Base-by-base conservation (phyloP, 2,888 invertebrate species). In the Pollenia angustigena region DNA sequence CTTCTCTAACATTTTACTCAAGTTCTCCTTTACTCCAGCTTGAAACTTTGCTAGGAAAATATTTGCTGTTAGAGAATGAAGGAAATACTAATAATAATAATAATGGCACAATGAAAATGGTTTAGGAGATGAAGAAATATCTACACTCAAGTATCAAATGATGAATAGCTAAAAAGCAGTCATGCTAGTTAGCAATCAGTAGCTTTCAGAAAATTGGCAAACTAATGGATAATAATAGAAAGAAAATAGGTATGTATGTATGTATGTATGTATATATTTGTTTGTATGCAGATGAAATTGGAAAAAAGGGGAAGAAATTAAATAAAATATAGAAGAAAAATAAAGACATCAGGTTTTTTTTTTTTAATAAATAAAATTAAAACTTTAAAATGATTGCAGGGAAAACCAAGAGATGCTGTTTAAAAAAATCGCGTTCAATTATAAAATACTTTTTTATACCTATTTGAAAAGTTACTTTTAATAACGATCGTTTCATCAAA, bases 121-220 rank as follows among this genome's bases (percentile, higher is more conserved):
- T 58, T 32, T 64, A 62, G 60, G 40, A 72, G 48, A 11, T 76
- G 54, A 11, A 44, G 44, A 44, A 84, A 78, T 60, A 74, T 79
- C 82, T 69, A 68, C 81, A 74, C 80, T 88, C 72, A 82, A 75
- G 83, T 87, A 83, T 87, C 87, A 87, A 81, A 87, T 87, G 87
- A 87, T 87, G 88, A 86, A 81, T 79, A 84, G 83, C 83, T 88
- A 84, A 81, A 81, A 80, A 85, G 64, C 84, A 82, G 87, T 81
- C 85, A 81, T 81, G 89, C 87, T 89, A 89, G 88, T 89, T 89
- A 88, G 89, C 89, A 89, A 89, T 89, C 87, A 88, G 88, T 87
- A 88, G 87, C 88, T 88, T 83, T 84, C 58, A 81, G n/a, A 87
- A 89, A 88, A 89, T 88, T 88, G 88, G 87, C 88, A 88, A 85